Conservation (phyloP, 2,797 vertebrate genomes). For the Channa striata region DNA sequence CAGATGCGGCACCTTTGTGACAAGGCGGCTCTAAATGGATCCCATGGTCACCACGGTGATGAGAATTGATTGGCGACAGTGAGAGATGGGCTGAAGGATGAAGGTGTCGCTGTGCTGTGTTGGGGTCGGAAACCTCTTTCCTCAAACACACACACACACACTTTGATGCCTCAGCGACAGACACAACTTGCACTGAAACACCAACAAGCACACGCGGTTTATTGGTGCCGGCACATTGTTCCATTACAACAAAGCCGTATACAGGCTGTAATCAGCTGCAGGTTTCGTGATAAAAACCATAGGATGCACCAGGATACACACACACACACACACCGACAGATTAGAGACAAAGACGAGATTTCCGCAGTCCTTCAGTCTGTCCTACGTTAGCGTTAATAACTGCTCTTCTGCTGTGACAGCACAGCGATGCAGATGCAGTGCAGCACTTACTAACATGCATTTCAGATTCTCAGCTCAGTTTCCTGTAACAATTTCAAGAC, state of each 20-base stretch:
- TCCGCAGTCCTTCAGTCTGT: background rate
- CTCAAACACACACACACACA: conserved; percentile 5
- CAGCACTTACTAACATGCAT: background rate
- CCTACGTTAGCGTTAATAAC: conserved; percentile 5
- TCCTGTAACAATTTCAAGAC: background rate
- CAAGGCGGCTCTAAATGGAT: conserved; percentile 61
- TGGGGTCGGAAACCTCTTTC: conserved; percentile 37
- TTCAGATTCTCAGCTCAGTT: background rate
- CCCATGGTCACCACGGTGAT: conserved; percentile 21
- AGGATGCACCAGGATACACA: too few species aligned
- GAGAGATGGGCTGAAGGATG: conserved; percentile 42
- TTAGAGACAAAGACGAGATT: too few species aligned
- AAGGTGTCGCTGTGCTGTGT: conserved; percentile 48
- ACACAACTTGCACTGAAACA: background rate
- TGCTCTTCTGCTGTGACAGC: background rate
- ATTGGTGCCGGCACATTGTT: conserved; percentile 25
- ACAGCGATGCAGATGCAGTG: background rate
- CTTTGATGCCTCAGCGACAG: too few species aligned
- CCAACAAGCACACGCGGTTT: background rate
- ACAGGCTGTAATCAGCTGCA: conserved; percentile 26
- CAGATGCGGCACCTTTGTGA: conserved; percentile 23
- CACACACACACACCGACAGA: background rate
- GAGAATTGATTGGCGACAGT: conserved; percentile 67
- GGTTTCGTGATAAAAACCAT: too few species aligned
- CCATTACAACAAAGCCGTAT: conserved; percentile 45